phyloP scores from a whole-genome alignment of 2,888 invertebrate genomes.

The Epirrhoe tristata region DNA sequence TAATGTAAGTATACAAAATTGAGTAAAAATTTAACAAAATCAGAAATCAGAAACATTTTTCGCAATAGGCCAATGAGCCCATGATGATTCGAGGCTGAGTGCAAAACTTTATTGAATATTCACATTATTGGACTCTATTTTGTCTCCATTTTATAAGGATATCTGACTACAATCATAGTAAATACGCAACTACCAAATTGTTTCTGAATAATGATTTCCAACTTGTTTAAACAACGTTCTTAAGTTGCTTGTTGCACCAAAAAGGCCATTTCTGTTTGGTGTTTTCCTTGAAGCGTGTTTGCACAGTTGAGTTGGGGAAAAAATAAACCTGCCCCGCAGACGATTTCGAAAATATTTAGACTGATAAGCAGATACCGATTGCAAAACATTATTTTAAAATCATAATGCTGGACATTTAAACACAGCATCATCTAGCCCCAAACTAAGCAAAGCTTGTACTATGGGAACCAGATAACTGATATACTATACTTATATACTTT shows the following conservation, averaged over 20 bases:
- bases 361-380: slow-evolving; percentile 65
- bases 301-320: slow-evolving; percentile 77
- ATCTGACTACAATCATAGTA: not conserved
- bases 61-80: no score
- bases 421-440: no score
- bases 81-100: no score
- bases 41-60: no score
- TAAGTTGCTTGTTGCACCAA: slow-evolving; percentile 35
- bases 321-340: slow-evolving; percentile 76
- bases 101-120: no score
- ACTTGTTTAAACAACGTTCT: slow-evolving; percentile 32
- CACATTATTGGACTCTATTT: no score
- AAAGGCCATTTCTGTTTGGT: slow-evolving; percentile 62
- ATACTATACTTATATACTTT: no score
- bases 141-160: not conserved
- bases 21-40: no score
- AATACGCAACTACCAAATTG: not conserved
- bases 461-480: no score
- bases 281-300: slow-evolving; percentile 81
- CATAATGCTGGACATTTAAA: no score
- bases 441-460: no score
- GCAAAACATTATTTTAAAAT: slow-evolving; percentile 40
- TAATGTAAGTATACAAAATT: no score
- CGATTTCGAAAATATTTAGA: slow-evolving; percentile 81
- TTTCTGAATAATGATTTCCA: slow-evolving; percentile 35